phyloP scores from a whole-genome alignment of 2,113 vertebrate species.

The Charadrius vociferus region DNA sequence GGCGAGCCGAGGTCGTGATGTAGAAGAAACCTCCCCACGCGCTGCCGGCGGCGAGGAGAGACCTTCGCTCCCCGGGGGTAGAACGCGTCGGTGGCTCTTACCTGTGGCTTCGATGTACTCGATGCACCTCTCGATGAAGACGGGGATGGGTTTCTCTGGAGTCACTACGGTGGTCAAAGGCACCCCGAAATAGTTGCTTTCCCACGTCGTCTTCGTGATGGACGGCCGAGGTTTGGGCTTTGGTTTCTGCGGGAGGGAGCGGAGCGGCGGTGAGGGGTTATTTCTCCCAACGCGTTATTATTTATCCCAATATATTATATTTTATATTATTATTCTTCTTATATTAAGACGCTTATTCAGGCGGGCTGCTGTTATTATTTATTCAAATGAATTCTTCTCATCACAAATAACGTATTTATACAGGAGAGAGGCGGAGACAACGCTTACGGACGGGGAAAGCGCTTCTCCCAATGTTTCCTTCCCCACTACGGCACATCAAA shows the following conservation, averaged over 20 bases:
- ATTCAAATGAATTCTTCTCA: not conserved
- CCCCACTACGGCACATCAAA: accelerated
- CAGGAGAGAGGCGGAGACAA: not conserved
- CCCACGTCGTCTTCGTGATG: conserved; percentile 87
- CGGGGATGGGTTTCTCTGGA: conserved; percentile 86
- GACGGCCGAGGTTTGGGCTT: conserved; percentile 88
- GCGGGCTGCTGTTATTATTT: too few relatives aligned
- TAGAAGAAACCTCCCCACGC: not conserved
- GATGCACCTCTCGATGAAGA: conserved; percentile 95
- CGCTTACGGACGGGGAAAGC: not conserved
- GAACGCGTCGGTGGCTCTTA: conserved; percentile 49
- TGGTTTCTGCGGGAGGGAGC: conserved; percentile 79
- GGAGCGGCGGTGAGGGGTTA: not conserved
- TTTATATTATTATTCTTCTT: too few relatives aligned
- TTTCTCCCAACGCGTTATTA: not conserved
- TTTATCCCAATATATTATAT: not conserved
- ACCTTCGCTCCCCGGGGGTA: not conserved
- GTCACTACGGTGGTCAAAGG: conserved; percentile 85
- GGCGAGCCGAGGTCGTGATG: accelerated
- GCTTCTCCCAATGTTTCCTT: not conserved
- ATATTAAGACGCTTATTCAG: too few relatives aligned
- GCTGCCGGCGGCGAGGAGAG: not conserved
- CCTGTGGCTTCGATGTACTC: conserved; percentile 93
- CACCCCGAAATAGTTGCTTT: conserved; percentile 93
- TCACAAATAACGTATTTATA: accelerated